Conservation (phyloP, 1,140 invertebrate genomes). For the Aphidius ervi region DNA sequence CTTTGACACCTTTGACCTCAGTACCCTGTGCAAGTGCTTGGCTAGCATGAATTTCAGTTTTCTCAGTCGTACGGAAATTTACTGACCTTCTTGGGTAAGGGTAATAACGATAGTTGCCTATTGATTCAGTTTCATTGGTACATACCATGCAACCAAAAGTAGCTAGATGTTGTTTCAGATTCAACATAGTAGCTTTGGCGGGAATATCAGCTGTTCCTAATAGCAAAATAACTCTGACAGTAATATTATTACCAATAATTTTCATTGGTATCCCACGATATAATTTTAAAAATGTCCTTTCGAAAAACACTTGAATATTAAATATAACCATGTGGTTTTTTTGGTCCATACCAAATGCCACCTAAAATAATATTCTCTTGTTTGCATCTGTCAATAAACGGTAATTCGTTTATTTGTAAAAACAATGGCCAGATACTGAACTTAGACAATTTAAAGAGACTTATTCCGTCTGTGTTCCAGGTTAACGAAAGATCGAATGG, state of each 20-base stretch:
- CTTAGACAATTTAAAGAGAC: conserved; percentile 13
- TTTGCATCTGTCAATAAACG: conserved; percentile 5
- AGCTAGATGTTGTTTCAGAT: conserved; percentile 18
- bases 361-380: conserved; percentile 10
- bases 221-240: conserved; percentile 12
- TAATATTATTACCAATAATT: neutral
- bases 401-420: conserved; percentile 19
- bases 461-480: conserved; percentile 17
- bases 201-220: conserved; percentile 17
- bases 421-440: conserved; percentile 10
- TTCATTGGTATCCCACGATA: neutral
- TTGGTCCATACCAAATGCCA: conserved; percentile 14
- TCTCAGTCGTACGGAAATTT: no score
- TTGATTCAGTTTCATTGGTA: no score
- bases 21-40: no score
- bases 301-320: neutral
- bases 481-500: conserved; percentile 10
- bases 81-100: no score
- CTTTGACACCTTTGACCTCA: no score
- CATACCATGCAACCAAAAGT: neutral
- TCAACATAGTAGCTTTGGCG: conserved; percentile 11
- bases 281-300: neutral
- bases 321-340: conserved; percentile 15
- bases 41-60: no score
- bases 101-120: no score